A percentile compares a stretch with the other conserved stretches of the same genome.
phyloP scores from a whole-genome alignment of 2,888 invertebrate species.

The Oligia latruncula region DNA sequence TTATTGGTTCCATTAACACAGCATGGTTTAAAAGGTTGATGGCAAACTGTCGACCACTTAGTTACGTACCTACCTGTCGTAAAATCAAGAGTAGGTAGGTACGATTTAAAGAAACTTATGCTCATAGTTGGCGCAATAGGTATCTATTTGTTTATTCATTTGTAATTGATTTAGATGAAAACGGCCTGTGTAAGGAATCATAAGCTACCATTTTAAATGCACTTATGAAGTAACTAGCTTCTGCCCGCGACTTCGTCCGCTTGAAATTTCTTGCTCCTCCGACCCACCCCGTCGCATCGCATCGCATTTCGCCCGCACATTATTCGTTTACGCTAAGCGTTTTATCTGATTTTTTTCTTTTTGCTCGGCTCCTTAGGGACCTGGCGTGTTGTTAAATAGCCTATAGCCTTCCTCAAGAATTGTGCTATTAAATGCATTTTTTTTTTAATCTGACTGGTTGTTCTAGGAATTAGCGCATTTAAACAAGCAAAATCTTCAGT shows the following conservation, averaged over 20 bases:
- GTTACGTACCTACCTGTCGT: neutral
- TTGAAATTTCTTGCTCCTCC: too few species aligned
- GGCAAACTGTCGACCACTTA: conserved; percentile 11
- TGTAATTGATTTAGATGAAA: neutral
- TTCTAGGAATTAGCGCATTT: neutral
- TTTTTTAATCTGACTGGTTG: neutral
- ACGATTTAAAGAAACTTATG: neutral
- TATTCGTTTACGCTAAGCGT: neutral
- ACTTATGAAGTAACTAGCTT: neutral
- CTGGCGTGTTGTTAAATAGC: neutral
- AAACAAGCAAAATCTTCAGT: neutral
- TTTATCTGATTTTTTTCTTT: neutral
- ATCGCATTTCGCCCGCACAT: neutral
- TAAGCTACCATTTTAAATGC: too few species aligned
- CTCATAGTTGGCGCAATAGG: neutral
- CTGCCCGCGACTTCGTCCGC: too few species aligned
- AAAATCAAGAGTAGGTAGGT: neutral
- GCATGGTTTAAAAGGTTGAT: conserved; percentile 21
- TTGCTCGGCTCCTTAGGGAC: neutral
- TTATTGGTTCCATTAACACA: conserved; percentile 44
- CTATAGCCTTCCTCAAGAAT: neutral
- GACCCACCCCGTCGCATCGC: neutral
- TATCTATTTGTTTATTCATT: neutral
- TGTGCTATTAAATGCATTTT: neutral
- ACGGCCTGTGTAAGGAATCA: neutral